Conservation (phyloP, 2,888 invertebrate genomes). For the Drosophila incognita region DNA sequence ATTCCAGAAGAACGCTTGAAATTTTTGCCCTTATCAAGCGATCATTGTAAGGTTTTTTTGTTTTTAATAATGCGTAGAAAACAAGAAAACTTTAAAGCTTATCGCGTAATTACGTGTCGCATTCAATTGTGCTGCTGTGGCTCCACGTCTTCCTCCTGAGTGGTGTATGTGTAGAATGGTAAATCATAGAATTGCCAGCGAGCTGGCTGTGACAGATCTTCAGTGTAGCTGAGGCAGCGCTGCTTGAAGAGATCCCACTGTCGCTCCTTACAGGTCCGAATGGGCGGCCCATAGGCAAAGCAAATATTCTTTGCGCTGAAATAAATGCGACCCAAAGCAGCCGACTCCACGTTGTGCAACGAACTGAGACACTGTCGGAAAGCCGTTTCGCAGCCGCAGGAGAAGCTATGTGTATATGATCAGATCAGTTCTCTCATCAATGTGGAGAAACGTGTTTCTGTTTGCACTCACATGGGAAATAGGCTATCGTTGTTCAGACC, state of each 20-base stretch:
- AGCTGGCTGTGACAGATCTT: conserved; percentile 52
- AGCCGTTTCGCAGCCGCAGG: conserved; percentile 74
- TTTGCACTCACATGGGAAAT: conserved; percentile 68
- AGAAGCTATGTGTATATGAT: conserved; percentile 50
- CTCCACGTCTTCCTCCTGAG: conserved; percentile 9
- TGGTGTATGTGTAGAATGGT: conserved; percentile 75
- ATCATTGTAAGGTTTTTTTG: not conserved
- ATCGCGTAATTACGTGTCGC: conserved; percentile 33
- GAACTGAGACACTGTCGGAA: conserved; percentile 71
- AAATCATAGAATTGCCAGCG: conserved; percentile 79
- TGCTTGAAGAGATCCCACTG: conserved; percentile 58
- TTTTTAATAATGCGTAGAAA: conserved; percentile 2
- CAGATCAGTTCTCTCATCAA: not conserved
- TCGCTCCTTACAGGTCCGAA: conserved; percentile 60
- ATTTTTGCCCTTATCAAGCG: not conserved
- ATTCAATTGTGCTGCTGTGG: conserved; percentile 2
- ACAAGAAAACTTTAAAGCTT: conserved; percentile 14
- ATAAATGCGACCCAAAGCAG: conserved; percentile 74
- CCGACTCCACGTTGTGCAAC: conserved; percentile 63
- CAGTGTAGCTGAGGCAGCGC: conserved; percentile 72
- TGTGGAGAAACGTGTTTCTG: not conserved
- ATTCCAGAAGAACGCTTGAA: not conserved
- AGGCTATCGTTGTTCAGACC: conserved; percentile 52
- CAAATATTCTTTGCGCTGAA: conserved; percentile 66
- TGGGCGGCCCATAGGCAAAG: conserved; percentile 71